These are phyloP conservation scores for Leptatherina wallacei DNA, from an alignment of 2,797 vertebrate genomes.

Conservation along the genomic window DNA sequence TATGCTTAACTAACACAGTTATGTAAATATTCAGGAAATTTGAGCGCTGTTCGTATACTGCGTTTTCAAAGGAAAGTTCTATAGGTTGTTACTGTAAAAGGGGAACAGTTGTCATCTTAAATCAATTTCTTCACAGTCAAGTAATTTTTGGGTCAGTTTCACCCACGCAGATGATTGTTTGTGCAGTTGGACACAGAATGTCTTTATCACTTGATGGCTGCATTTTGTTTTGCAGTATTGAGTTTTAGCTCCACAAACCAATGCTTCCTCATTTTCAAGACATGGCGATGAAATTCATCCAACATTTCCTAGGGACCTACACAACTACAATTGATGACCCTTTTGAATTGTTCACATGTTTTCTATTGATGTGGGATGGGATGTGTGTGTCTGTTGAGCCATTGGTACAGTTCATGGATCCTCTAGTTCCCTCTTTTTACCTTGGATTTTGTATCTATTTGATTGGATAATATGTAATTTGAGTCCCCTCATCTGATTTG, in stretches of 20 bases:
- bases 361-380: constrained; percentile 38
- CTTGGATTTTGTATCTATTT: constrained; percentile 83
- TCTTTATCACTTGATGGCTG: background rate
- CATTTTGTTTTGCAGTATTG: constrained; percentile 1
- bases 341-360: constrained; percentile 28
- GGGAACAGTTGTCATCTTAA: background rate
- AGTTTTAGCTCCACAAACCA: constrained; percentile 3
- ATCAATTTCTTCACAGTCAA: too few relatives aligned
- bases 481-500: constrained; percentile 95
- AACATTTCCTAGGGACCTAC: background rate
- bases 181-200: background rate
- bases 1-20: background rate
- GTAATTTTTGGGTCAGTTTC: background rate
- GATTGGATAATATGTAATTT: constrained; percentile 92
- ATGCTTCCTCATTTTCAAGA: background rate
- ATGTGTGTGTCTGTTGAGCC: constrained; percentile 54
- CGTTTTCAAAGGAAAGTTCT: background rate
- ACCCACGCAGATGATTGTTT: background rate
- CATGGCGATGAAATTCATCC: background rate
- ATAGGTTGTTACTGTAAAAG: background rate
- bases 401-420: constrained; percentile 66
- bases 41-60: constrained; percentile 3
- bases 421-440: constrained; percentile 67
- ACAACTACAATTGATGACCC: background rate
- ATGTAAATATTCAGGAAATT: background rate